Base-by-base conservation (phyloP, 2,797 vertebrate genomes). In the Triplophysa bombifrons region DNA sequence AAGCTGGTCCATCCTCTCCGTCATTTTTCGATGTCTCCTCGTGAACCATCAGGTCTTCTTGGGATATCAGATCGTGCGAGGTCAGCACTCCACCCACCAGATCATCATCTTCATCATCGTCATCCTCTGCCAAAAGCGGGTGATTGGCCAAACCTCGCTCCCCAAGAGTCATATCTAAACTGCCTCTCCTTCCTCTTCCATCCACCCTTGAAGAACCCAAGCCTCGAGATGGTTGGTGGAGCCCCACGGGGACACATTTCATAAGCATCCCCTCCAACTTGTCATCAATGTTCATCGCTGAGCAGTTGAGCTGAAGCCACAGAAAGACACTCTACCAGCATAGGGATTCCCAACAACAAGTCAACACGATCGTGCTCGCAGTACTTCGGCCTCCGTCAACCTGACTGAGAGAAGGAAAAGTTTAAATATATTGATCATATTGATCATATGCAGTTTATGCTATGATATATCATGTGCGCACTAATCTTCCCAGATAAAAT, bases 21-120 rank as follows among this genome's bases (percentile, higher is more conserved):
- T 95, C 94, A 79, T 96, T 97, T 92, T 97, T 98, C 81, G 95
- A 95, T 19, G 95, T 94, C 89, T 97, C 96, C 92, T 98, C 97
- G 79, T 98, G 98, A 91, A 98, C 97, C 96, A 98, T 98, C 86
- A 99, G 95, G 90, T 98, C 97, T 90, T 99, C 96, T 6, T 98
- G 96, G 81, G 96, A 94, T 83, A 99, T 95, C 89, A 99, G 95
- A 87, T 98, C 95, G 41, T 98, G 96, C 25, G 96, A 95, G 60
- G 95, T 93, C 89, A 98, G 91, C 3, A 96, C 94, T 85, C 92
- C 94, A 77, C 92, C 94, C 20, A 94, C 93, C 90, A 98, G 92
- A 85, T 96, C 95, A 82, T 93, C 91, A 5, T 89, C 94, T 34
- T 95, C 95, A 8, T 95, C 95, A 0, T 96, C 95, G 27, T 95